These are phyloP conservation scores for Drosophila parthenogenetica DNA, from an alignment of 2,888 invertebrate species.

Conservation along the genomic window DNA sequence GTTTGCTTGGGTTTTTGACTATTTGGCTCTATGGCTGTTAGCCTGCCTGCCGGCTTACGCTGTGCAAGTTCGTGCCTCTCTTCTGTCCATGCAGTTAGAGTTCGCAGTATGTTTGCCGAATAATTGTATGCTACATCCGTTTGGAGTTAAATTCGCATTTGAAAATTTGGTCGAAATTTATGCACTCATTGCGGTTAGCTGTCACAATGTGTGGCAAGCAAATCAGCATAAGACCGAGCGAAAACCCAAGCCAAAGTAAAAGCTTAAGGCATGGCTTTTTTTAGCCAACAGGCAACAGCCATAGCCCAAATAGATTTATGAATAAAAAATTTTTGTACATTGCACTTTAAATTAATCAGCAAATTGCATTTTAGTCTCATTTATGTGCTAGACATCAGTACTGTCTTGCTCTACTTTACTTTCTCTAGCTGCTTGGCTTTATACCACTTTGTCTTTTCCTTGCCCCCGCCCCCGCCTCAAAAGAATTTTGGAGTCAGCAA, in stretches of 20 bases:
- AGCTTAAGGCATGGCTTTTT: constrained; percentile 13
- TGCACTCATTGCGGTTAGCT: constrained; percentile 70
- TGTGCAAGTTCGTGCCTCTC: constrained; percentile 61
- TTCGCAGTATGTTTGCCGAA: constrained; percentile 40
- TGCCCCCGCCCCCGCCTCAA: too few relatives aligned
- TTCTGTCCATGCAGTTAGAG: constrained; percentile 13
- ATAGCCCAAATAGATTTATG: constrained; percentile 71
- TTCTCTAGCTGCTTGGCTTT: background rate
- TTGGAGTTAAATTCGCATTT: constrained; percentile 65
- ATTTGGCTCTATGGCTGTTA: constrained; percentile 38
- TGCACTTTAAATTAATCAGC: constrained; percentile 79
- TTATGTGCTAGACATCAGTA: constrained; percentile 57
- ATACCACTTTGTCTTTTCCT: too few relatives aligned
- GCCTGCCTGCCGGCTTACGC: constrained; percentile 46
- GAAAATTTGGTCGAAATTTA: constrained; percentile 78
- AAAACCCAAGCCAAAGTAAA: constrained; percentile 4
- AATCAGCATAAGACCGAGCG: constrained; percentile 35
- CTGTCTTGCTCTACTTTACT: background rate
- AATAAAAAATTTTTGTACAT: constrained; percentile 68
- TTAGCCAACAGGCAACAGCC: constrained; percentile 38
- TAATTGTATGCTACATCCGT: constrained; percentile 76
- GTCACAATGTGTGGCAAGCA: constrained; percentile 50
- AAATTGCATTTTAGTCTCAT: constrained; percentile 79
- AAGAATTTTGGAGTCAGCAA: too few relatives aligned
- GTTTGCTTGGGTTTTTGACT: constrained; percentile 50